phyloP scores from a whole-genome alignment of 1,140 invertebrate genomes.

The Hirudo medicinalis region DNA sequence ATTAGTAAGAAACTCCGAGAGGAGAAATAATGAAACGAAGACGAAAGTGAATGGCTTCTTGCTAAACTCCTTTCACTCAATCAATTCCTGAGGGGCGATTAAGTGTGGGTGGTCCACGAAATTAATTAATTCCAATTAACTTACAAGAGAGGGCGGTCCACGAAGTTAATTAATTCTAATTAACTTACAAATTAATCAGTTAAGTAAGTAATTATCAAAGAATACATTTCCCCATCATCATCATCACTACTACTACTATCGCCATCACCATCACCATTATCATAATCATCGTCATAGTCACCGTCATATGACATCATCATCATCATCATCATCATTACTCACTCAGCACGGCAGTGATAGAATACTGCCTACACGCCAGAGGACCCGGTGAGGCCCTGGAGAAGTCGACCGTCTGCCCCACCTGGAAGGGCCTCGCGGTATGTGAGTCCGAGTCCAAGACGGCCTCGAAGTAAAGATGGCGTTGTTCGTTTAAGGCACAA shows the following conservation, averaged over 20 bases:
- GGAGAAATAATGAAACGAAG: no score
- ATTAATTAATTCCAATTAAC: no score
- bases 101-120: no score
- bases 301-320: not conserved
- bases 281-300: conserved; percentile 2
- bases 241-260: not conserved
- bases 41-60: no score
- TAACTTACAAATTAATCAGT: no score
- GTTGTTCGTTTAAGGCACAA: conserved; percentile 13
- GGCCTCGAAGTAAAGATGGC: not conserved
- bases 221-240: no score
- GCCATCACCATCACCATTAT: not conserved
- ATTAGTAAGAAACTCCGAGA: no score
- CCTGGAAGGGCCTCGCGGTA: not conserved
- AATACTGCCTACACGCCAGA: conserved; percentile 22
- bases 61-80: no score
- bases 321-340: conserved; percentile 11
- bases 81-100: no score
- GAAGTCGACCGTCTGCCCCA: conserved; percentile 11
- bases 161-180: no score
- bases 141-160: no score
- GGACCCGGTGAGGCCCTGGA: conserved; percentile 9
- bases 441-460: not conserved
- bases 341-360: conserved; percentile 21
- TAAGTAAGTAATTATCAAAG: no score